Conservation (phyloP, 1,140 invertebrate species). For the Drosophila willistoni region DNA sequence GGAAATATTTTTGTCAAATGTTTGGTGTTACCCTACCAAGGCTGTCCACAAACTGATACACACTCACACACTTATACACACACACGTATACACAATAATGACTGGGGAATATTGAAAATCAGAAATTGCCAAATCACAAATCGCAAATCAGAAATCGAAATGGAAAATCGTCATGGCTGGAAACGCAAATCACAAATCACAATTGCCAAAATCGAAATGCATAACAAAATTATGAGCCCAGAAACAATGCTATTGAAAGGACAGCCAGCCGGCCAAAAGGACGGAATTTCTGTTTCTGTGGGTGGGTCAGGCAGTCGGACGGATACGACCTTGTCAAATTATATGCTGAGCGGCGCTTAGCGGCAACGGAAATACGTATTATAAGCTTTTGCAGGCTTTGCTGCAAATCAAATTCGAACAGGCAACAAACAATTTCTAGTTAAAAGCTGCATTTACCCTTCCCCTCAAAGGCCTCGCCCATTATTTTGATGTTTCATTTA, state of each 20-base stretch:
- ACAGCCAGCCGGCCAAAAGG: slow-evolving; percentile 15
- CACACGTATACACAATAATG: slow-evolving; percentile 13
- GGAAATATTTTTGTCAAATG: slow-evolving; percentile 33
- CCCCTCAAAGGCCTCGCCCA: background rate
- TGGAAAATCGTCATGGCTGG: slow-evolving; percentile 21
- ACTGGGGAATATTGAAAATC: slow-evolving; percentile 48
- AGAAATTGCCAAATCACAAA: slow-evolving; percentile 44
- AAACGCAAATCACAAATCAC: slow-evolving; percentile 54
- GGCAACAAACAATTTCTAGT: slow-evolving; percentile 48
- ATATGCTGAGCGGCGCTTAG: slow-evolving; percentile 70
- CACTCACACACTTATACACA: background rate
- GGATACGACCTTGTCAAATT: slow-evolving; percentile 71
- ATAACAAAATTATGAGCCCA: slow-evolving; percentile 64
- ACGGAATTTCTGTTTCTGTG: background rate
- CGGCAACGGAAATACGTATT: slow-evolving; percentile 71
- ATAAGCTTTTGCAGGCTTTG: slow-evolving; percentile 56
- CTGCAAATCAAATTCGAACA: slow-evolving; percentile 13
- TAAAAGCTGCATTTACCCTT: slow-evolving; percentile 42
- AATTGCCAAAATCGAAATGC: slow-evolving; percentile 75
- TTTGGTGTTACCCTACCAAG: slow-evolving; percentile 5
- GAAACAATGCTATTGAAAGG: background rate
- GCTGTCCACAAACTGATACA: background rate
- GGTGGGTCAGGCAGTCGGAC: too few relatives aligned
- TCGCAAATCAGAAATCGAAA: slow-evolving; percentile 53
- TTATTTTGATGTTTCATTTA: slow-evolving; percentile 62